Conservation (phyloP, 2,797 vertebrate species). For the Simalia tracyae region DNA sequence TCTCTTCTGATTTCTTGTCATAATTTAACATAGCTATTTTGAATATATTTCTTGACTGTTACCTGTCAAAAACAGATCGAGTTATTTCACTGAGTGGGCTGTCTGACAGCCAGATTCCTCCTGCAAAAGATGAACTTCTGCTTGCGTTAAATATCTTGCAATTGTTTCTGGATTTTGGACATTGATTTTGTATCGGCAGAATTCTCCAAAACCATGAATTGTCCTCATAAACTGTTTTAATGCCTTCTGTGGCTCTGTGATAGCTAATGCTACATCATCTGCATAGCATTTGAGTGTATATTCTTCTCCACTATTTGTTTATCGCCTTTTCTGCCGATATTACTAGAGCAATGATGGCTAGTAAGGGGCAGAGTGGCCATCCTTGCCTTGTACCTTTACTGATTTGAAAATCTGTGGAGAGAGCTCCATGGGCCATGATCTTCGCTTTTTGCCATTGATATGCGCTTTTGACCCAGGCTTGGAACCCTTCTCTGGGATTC, state of each 20-base stretch:
- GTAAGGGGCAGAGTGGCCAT: neutral
- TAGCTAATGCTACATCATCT: neutral
- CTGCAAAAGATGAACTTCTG: neutral
- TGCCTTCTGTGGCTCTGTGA: neutral
- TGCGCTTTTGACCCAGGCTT: neutral
- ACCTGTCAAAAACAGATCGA: neutral
- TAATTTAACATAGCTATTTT: neutral
- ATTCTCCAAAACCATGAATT: neutral
- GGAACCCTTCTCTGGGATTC: neutral
- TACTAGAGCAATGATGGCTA: neutral
- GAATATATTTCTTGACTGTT: neutral
- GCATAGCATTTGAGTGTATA: neutral
- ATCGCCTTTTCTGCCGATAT: neutral
- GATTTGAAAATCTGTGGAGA: neutral
- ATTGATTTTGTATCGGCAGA: neutral
- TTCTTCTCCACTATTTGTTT: too few relatives aligned
- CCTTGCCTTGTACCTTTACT: neutral
- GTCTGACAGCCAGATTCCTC: too few relatives aligned
- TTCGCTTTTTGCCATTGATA: neutral
- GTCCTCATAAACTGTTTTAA: neutral
- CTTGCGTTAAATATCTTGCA: neutral
- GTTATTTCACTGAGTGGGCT: too few relatives aligned
- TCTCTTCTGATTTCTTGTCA: neutral
- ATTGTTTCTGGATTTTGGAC: neutral
- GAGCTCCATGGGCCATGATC: neutral